Evolutionary conservation across 2,888 invertebrate genomes (phyloP), one percentile per base, ranked within the genome.

Genomic region (Pollenia amentaria): DNA sequence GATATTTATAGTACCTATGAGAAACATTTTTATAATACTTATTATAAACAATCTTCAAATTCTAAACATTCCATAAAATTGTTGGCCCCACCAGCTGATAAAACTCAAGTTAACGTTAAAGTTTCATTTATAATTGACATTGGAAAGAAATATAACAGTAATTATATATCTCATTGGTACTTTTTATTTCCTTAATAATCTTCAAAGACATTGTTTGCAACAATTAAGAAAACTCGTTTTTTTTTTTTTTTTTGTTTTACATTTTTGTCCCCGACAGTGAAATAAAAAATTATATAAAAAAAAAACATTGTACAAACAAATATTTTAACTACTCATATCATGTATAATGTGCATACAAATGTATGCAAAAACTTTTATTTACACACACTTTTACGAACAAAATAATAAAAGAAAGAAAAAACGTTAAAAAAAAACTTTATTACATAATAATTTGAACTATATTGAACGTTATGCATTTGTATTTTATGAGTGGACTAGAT

Each of bases 171-270:
- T 67, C 21, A 70, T 46, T 40, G 11, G n/a, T 21, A 72, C 64
- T 46, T 51, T 48, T 57, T 73, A 77, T 85, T 85, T 85, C 81
- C 85, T 77, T 65, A 77, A 84, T 53, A 67, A 70, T 76, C 55
- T 70, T 53, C 64, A 67, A 21, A 75, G 14, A 65, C 40, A 64
- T 38, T n/a, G 21, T 64, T 77, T 46, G 38, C 69, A 55, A 48
- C 70, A 72, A 64, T 42, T 18, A 55, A 48, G 48, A 64, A 83
- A 83, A 70, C 69, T 40, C 16, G 70, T 76, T 83, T 82, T 48
- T 9, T 60, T 14, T 16, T n/a, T 38, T 38, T 48, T 70, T 70
- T 16, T 55, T 11, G 21, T 42, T 79, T 79, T 73, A 29, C 18
- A 38, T 65, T 44, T 55, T 53, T 70, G 69, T 82, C 82, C 82